Conservation (phyloP, 2,797 vertebrate species). For the Melanitta fusca region DNA sequence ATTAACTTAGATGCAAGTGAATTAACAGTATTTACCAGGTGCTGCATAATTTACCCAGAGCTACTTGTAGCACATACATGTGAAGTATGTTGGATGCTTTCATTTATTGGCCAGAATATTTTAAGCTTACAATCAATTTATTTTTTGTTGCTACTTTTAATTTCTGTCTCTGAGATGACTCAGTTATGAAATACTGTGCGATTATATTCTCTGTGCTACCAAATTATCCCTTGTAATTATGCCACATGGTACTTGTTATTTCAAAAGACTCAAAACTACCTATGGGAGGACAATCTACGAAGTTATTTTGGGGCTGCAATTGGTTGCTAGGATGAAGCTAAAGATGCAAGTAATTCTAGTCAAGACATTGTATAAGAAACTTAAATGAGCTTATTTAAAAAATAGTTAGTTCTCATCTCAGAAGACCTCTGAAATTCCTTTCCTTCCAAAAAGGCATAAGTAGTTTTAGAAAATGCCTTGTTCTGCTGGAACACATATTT, state of each 20-base stretch:
- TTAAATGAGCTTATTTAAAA: neutral
- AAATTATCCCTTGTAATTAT: conserved; percentile 31
- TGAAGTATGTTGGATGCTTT: neutral
- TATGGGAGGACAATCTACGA: neutral
- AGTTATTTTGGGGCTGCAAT: neutral
- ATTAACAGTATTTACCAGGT: conserved; percentile 32
- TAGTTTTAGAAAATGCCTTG: neutral
- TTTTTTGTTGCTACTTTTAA: conserved; percentile 28
- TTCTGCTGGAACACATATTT: neutral
- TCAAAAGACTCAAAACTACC: neutral
- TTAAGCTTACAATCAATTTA: neutral
- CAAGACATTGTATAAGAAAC: neutral
- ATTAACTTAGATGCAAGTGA: conserved; percentile 32
- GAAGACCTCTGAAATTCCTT: neutral
- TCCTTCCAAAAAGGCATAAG: neutral
- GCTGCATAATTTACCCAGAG: conserved; percentile 7
- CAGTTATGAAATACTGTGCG: conserved; percentile 4
- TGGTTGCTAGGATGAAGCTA: neutral
- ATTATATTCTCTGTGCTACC: conserved; percentile 29
- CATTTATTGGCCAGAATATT: conserved; percentile 27
- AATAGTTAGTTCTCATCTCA: neutral
- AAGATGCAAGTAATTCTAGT: neutral
- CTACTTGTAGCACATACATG: neutral
- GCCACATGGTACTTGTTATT: neutral
- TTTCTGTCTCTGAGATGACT: conserved; percentile 29